Evolutionary conservation across 1,140 invertebrate genomes (phyloP), one percentile per base, ranked within the genome.

Genomic region (Trachymyrmex cornetzi): DNA sequence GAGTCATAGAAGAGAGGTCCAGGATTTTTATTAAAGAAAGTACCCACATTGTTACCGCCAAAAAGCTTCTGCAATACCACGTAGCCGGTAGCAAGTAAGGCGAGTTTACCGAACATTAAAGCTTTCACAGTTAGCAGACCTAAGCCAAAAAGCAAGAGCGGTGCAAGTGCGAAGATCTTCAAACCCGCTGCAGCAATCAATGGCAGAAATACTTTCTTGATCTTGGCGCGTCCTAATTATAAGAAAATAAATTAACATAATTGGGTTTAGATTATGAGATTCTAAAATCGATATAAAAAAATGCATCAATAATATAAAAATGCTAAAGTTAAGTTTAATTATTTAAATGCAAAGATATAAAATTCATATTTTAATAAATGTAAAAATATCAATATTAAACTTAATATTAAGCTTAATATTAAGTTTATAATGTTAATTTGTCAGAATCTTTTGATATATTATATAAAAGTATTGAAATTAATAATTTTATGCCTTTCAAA

Each of bases 41-140:
- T 91, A 12, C 63, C 96, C 2, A 57, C 84, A 27, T 92, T 92
- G 19, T 96, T 95, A 5, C 96, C 95, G 50, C 96, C 95, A 85
- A 97, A 94, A 64, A 97, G 95, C 90, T 96, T 97, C 87, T 97
- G 97, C 89, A 97, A 95, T 1, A 96, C 96, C 19, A 98, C 89
- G 14, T 97, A 94, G 0, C 96, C 96, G 30, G 97, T 97, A 27
- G 97, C 94, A 57, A 98, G 92, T 79, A 98, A 96, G 5, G 97
- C 97, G 57, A 98, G 94, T 93, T 98, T 98, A 57, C 97, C 97
- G 7, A 98, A 96, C 61, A 98, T 95, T 22, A 98, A 94, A 22
- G 97, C 97, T 93, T 98, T 98, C 53, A 96, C 94, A n/a, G 97
- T 96, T 85, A 98, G 91, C 9, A 98, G 94, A n/a, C 96, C 97